Evolutionary conservation across 2,888 invertebrate species (phyloP).

Genomic region (Leptopterna dolabrata): DNA sequence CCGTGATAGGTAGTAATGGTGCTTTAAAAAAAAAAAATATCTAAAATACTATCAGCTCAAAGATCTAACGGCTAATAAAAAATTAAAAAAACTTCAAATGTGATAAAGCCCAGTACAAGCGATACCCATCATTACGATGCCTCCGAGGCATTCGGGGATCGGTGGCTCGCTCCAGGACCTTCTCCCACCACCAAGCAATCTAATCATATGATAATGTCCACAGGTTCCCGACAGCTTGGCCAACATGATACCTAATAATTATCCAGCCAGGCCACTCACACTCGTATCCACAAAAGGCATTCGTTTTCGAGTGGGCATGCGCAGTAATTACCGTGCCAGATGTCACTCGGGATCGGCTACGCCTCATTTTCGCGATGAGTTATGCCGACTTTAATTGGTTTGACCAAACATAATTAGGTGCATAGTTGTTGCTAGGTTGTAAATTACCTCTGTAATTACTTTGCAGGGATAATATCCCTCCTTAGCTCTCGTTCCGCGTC

Average conservation of each 20-base stretch:
- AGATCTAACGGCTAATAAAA: neutral
- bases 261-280: neutral
- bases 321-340: neutral
- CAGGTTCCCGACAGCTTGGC: neutral
- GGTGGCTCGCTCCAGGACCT: neutral
- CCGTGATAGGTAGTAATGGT: neutral
- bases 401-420: slow-evolving; percentile 7
- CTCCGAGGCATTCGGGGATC: neutral
- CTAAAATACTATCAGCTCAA: neutral
- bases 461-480: neutral
- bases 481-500: neutral
- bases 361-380: neutral
- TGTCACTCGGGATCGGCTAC: neutral
- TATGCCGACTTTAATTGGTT: slow-evolving; percentile 3
- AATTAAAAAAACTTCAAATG: neutral
- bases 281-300: neutral
- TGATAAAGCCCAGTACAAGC: neutral
- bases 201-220: slow-evolving; percentile 8
- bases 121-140: neutral
- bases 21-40: neutral
- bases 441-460: neutral
- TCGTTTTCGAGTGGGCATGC: neutral
- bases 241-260: neutral
- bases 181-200: neutral
- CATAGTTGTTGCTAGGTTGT: slow-evolving; percentile 16